Percentiles rank a stretch among this genome's conserved stretches.
Conservation (phyloP, 1,140 invertebrate genomes). For the Drosophila neocordata region DNA sequence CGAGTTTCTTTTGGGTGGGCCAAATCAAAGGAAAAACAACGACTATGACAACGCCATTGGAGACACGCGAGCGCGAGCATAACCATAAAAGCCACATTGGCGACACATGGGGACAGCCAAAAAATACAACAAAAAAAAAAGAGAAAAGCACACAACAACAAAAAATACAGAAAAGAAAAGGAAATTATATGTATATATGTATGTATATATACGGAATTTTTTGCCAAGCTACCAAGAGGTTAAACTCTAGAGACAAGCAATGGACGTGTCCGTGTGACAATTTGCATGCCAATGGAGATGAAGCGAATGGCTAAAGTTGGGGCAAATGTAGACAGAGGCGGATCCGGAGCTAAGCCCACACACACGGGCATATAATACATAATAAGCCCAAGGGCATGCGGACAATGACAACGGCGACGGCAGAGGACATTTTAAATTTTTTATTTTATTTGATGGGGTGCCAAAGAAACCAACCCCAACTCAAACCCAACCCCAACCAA, state of each 20-base stretch:
- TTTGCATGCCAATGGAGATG: conserved; percentile 45
- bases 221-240: conserved; percentile 68
- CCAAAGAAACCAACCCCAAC: conserved; percentile 15
- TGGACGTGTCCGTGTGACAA: conserved; percentile 59
- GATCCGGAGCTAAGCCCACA: not conserved
- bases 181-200: conserved; percentile 1
- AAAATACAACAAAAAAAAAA: conserved; percentile 14
- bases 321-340: not conserved
- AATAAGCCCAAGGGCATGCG: conserved; percentile 78
- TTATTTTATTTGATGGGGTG: conserved; percentile 60
- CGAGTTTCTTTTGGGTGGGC: conserved; percentile 29
- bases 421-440: conserved; percentile 64
- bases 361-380: conserved; percentile 50
- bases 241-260: conserved; percentile 68
- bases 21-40: conserved; percentile 66
- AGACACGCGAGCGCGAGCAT: conserved; percentile 60
- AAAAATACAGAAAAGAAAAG: conserved; percentile 41
- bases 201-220: not conserved
- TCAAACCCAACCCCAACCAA: conserved; percentile 11
- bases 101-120: conserved; percentile 72
- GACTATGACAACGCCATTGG: conserved; percentile 39
- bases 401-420: conserved; percentile 34
- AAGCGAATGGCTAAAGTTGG: not conserved
- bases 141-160: conserved; percentile 34
- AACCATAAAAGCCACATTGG: conserved; percentile 79